Evolutionary conservation across 1,140 invertebrate species (phyloP).

Genomic region (Drosophila pseudoobscura): DNA sequence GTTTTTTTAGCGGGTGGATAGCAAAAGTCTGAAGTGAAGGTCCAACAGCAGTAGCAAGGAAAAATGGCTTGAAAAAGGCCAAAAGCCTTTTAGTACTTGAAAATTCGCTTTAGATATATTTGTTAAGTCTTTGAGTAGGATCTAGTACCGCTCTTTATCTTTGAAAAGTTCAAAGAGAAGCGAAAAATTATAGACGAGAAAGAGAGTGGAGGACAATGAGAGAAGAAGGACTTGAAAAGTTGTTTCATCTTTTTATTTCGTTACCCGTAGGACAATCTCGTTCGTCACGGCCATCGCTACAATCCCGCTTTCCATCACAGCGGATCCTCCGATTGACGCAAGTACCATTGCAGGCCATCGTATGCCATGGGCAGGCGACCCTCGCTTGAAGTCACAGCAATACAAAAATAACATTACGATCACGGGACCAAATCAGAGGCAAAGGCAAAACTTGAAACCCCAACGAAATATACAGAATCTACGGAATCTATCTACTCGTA

Average conservation of each 20-base stretch:
- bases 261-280: conserved; percentile 84
- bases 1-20: no score
- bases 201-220: background rate
- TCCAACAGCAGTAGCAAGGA: no score
- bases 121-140: no score
- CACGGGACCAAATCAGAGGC: background rate
- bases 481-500: conserved; percentile 10
- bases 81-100: no score
- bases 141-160: no score
- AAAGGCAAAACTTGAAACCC: conserved; percentile 1
- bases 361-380: conserved; percentile 20
- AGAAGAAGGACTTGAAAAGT: background rate
- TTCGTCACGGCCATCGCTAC: conserved; percentile 90
- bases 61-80: no score
- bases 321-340: conserved; percentile 55
- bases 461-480: conserved; percentile 1
- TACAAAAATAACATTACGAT: conserved; percentile 6
- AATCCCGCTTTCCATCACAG: conserved; percentile 89
- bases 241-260: conserved; percentile 6
- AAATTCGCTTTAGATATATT: no score
- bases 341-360: conserved; percentile 54
- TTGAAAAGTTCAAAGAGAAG: no score
- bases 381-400: conserved; percentile 38
- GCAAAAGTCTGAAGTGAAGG: background rate
- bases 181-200: no score